Base-by-base conservation (phyloP, 2,888 invertebrate species). In the Blastobasis adustella region DNA sequence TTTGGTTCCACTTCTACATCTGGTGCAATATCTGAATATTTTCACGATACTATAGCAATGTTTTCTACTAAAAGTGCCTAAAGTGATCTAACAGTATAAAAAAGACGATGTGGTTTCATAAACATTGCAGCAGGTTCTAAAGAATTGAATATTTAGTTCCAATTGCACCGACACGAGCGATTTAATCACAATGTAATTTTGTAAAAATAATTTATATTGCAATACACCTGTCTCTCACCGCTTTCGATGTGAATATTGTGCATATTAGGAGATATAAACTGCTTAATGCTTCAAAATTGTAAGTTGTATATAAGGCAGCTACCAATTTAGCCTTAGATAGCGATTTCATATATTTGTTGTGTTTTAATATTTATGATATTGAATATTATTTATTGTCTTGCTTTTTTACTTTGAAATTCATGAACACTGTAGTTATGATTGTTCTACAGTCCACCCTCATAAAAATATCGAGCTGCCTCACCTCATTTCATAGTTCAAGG, bases 131-230 rank as follows among this genome's bases (percentile, higher is more conserved):
- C 84, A 86, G 86, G 85, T 87, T 79, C 73, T 82, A 74, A 80
- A 73, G 61, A 76, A 65, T 76, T 76, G 59, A 76, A 73, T 75
- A 74, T 73, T 71, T 73, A 73, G 76, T 70, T 70, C 75, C 76
- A 81, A 74, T 74, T 59, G 79, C 72, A 83, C 86, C 86, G 71
- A 76, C 84, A 83, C 82, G 68, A 82, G 78, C 76, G 73, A 79
- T 76, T 75, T 70, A 71, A 70, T 74, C 82, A 82, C 86, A 88
- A 86, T 84, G 84, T 84, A 86, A 88, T 82, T 79, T 79, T 69
- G 74, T 76, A 61, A 72, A 73, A 71, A 77, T 76, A 71, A 73
- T 70, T 66, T 70, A 62, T 58, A 63, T 66, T 66, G n/a, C 9
- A 42, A 67, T 74, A 76, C 74, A 74, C 74, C 72, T 68, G 66